Evolutionary conservation across 2,113 vertebrate genomes (phyloP).

Genomic region (Megatriorchis doriae): DNA sequence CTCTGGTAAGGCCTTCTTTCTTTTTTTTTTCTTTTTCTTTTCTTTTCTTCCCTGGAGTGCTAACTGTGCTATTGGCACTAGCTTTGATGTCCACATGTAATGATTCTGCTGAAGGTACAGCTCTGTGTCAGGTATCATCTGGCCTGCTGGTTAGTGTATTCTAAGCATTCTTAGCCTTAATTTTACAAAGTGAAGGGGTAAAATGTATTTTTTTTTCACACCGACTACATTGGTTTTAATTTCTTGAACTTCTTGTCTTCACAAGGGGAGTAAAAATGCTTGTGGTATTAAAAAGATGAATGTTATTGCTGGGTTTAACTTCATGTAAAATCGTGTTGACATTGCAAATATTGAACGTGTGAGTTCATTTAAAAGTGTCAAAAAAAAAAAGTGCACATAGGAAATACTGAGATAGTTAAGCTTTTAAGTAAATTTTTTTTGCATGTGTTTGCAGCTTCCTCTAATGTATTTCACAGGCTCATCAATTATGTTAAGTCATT

Average conservation of each 20-base stretch:
- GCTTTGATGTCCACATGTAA: neutral
- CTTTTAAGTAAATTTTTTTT: neutral
- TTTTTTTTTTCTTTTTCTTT: neutral
- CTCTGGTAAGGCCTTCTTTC: slow-evolving; percentile 77
- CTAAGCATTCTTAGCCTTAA: neutral
- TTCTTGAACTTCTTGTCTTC: neutral
- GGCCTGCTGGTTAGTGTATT: neutral
- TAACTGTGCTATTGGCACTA: neutral
- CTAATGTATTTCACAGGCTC: neutral
- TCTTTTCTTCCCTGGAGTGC: neutral
- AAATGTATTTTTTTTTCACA: neutral
- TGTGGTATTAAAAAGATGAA: neutral
- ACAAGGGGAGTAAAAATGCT: neutral
- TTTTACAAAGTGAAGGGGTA: neutral
- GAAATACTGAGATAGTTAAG: neutral
- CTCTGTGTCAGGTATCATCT: neutral
- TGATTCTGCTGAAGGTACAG: neutral
- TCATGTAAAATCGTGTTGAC: neutral
- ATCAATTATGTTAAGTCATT: neutral
- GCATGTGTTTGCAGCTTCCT: neutral
- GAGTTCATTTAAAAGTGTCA: neutral
- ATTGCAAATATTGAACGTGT: neutral
- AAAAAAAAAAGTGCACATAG: neutral
- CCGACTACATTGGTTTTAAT: neutral
- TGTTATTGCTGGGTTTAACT: neutral